Evolutionary conservation across 2,113 vertebrate genomes (phyloP).

Genomic region (Suncus etruscus): DNA sequence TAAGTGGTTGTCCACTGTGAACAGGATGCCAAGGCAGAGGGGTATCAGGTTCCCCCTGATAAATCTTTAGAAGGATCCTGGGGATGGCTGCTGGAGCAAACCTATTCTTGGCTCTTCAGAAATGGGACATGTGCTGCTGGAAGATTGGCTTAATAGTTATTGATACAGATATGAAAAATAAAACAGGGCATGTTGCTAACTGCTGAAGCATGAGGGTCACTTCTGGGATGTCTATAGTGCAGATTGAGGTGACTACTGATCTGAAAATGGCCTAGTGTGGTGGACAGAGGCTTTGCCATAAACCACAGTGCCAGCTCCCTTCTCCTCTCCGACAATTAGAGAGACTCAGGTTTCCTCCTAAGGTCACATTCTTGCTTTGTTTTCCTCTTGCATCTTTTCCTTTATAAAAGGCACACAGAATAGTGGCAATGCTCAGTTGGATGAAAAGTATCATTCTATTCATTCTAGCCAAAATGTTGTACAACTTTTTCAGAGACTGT

Average conservation of each 20-base stretch:
- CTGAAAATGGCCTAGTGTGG: background rate
- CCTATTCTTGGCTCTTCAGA: background rate
- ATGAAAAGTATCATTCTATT: background rate
- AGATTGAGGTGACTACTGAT: background rate
- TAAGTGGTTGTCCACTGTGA: background rate
- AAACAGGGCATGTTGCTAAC: background rate
- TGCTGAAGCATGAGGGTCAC: background rate
- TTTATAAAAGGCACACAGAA: slow-evolving; percentile 68
- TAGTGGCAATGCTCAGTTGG: slow-evolving; percentile 26
- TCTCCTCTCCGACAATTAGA: background rate
- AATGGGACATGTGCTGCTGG: background rate
- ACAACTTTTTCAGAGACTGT: slow-evolving; percentile 20
- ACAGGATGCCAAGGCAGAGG: background rate
- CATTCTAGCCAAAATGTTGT: slow-evolving; percentile 40
- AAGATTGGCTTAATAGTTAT: background rate
- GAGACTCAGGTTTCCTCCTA: background rate
- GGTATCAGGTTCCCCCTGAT: background rate
- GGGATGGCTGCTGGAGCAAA: background rate
- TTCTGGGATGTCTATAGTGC: slow-evolving; percentile 15
- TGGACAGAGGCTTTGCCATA: background rate
- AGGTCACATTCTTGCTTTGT: background rate
- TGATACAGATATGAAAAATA: background rate
- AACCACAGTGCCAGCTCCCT: background rate
- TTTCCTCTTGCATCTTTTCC: slow-evolving; percentile 10
- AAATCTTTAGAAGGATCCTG: background rate